Evolutionary conservation across 2,113 vertebrate genomes (phyloP).

Genomic region (Pionites leucogaster): DNA sequence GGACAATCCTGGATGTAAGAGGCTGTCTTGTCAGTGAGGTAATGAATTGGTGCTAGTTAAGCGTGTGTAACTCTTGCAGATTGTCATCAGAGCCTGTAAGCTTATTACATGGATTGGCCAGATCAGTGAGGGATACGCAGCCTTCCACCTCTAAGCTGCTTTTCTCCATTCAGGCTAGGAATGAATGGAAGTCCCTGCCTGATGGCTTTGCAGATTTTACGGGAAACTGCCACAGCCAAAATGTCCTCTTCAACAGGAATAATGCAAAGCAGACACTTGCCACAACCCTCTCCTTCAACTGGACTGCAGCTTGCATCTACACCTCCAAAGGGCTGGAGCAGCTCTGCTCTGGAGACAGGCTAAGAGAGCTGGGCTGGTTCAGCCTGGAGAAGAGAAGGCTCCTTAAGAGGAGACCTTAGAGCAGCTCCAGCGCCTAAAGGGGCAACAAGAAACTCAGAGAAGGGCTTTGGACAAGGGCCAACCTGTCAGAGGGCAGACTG

Average conservation of each 20-base stretch:
- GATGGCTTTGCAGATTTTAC: background rate
- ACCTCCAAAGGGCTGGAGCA: background rate
- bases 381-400: background rate
- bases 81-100: background rate
- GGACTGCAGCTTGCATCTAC: background rate
- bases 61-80: background rate
- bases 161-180: background rate
- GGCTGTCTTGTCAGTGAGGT: background rate
- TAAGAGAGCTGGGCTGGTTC: background rate
- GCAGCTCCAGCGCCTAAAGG: background rate
- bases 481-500: background rate
- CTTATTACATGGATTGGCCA: background rate
- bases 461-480: background rate
- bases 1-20: background rate
- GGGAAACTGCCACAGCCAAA: background rate
- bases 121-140: background rate
- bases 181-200: background rate
- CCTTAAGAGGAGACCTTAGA: background rate
- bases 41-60: background rate
- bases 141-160: constrained; percentile 27
- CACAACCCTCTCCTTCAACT: background rate
- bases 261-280: background rate
- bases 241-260: accelerated
- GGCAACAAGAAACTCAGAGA: background rate
- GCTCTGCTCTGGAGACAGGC: background rate